A percentile compares a stretch with the other conserved stretches of the same genome.
phyloP scores from a whole-genome alignment of 1,140 invertebrate genomes.

The Brachionus calyciflorus region DNA sequence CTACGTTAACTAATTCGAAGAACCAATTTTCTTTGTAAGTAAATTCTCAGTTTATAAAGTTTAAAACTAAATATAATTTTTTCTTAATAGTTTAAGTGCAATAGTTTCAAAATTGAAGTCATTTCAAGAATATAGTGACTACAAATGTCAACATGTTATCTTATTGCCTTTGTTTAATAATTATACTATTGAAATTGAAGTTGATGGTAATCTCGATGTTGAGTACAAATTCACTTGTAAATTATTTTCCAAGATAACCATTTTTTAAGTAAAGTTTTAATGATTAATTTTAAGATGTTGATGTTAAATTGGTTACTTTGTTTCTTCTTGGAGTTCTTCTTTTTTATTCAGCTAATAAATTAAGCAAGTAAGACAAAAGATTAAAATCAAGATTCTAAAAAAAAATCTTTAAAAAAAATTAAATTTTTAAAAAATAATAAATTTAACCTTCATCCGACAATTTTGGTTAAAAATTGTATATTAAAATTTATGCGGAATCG shows the following conservation, averaged over 20 bases:
- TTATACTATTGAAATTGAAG: background rate
- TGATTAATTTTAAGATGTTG: background rate
- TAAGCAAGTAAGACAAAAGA: constrained; percentile 51
- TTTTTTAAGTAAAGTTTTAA: background rate
- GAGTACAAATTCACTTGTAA: constrained; percentile 17
- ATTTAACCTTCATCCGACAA: too few species aligned
- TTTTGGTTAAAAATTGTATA: too few species aligned
- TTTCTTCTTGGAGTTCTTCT: constrained; percentile 50
- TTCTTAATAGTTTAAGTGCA: background rate
- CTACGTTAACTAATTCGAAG: background rate
- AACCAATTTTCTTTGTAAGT: background rate
- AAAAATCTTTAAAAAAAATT: background rate
- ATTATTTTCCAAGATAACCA: background rate
- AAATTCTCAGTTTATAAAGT: too few species aligned
- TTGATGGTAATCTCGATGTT: background rate
- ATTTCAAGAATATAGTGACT: constrained; percentile 8
- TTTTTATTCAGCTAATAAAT: constrained; percentile 50
- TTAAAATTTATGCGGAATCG: too few species aligned
- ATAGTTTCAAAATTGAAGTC: constrained; percentile 21
- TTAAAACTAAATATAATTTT: too few species aligned
- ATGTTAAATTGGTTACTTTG: constrained; percentile 47
- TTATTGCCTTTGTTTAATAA: constrained; percentile 8
- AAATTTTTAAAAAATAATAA: background rate
- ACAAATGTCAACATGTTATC: background rate
- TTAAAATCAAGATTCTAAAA: too few species aligned